These are phyloP conservation scores for Thinocorus orbignyianus DNA, from an alignment of 2,113 vertebrate species.

Conservation along the genomic window DNA sequence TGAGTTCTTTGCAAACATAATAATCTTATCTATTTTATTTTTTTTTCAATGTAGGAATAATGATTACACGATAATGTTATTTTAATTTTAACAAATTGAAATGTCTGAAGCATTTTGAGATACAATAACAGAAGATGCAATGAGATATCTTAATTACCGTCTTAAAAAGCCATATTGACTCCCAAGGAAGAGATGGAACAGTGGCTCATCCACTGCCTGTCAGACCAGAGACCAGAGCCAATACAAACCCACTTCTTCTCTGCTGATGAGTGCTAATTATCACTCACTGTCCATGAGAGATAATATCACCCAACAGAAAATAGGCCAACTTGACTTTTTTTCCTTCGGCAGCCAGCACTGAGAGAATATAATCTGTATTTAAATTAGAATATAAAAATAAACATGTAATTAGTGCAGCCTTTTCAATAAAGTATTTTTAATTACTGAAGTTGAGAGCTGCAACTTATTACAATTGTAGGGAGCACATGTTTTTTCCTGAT, in stretches of 20 bases:
- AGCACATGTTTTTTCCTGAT: background rate
- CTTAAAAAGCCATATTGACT: background rate
- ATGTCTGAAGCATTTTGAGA: background rate
- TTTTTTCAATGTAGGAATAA: background rate
- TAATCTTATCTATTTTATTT: background rate
- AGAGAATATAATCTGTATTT: background rate
- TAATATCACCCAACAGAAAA: background rate
- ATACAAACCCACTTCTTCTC: background rate
- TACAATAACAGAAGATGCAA: background rate
- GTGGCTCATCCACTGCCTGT: background rate
- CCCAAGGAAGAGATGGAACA: background rate
- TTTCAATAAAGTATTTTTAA: constrained; percentile 44
- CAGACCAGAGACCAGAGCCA: background rate
- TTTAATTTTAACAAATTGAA: background rate
- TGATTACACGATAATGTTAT: background rate
- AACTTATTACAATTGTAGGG: background rate
- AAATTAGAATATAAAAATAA: constrained; percentile 23
- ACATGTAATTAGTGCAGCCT: background rate
- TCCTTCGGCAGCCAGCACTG: background rate
- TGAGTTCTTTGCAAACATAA: background rate
- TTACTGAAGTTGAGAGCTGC: constrained; percentile 19
- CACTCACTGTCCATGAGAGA: background rate
- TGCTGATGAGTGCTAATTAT: background rate
- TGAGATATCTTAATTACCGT: background rate
- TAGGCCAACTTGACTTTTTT: background rate